These are phyloP conservation scores for Saccostrea glomerata DNA, from an alignment of 1,140 invertebrate species.

Conservation along the genomic window DNA sequence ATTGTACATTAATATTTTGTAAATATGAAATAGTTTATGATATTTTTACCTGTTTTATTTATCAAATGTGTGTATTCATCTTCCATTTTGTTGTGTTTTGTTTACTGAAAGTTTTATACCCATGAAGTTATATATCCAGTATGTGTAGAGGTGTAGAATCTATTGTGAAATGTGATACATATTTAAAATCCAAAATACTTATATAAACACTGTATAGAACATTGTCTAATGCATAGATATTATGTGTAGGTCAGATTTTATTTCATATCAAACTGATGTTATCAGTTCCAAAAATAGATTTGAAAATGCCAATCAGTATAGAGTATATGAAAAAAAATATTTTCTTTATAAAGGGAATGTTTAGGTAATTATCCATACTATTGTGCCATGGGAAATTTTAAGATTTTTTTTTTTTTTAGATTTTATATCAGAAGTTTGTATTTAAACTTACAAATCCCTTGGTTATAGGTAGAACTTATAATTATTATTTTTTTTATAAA, in stretches of 20 bases:
- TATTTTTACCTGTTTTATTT: slow-evolving; percentile 37
- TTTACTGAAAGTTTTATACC: slow-evolving; percentile 25
- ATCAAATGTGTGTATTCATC: neutral
- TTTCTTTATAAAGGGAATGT: neutral
- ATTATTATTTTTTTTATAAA: neutral
- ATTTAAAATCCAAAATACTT: neutral
- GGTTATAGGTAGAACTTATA: neutral
- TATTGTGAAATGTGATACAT: slow-evolving; percentile 21
- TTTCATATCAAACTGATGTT: neutral
- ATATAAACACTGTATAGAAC: neutral
- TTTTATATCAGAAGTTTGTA: neutral
- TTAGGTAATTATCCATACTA: neutral
- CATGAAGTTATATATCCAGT: slow-evolving; percentile 10
- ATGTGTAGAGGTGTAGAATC: neutral
- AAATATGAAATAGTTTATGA: slow-evolving; percentile 35
- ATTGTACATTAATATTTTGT: slow-evolving; percentile 18
- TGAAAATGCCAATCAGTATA: neutral
- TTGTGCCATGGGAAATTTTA: slow-evolving; percentile 24
- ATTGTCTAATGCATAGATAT: neutral
- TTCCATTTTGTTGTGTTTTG: slow-evolving; percentile 36
- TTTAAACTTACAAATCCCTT: neutral
- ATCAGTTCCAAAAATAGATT: neutral
- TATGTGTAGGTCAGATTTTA: neutral
- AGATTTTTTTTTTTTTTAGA: neutral
- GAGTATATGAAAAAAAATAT: neutral